Conservation (phyloP, 2,888 invertebrate genomes). For the Tachina fera region DNA sequence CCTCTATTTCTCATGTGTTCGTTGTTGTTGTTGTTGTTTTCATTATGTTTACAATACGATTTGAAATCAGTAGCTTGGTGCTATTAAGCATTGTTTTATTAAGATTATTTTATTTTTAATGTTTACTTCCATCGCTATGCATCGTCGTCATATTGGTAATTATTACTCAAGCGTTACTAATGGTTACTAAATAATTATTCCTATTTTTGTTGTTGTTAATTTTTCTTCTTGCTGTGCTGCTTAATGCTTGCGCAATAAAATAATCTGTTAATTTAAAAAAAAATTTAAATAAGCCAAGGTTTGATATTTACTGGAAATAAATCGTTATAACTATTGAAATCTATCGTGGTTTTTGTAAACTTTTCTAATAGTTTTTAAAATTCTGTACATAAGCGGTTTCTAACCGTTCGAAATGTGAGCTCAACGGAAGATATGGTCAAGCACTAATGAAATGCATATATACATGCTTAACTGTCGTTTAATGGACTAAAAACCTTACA, state of each 20-base stretch:
- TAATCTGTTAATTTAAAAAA: background rate
- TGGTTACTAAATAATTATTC: background rate
- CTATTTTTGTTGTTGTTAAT: no score
- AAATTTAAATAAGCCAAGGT: background rate
- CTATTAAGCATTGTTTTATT: background rate
- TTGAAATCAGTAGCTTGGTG: background rate
- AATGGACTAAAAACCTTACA: no score
- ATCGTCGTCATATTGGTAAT: background rate
- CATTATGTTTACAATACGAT: background rate
- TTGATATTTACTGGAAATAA: background rate
- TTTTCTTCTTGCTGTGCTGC: background rate
- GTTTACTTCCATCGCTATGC: background rate
- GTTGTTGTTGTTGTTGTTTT: background rate
- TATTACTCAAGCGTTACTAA: slow-evolving; percentile 15
- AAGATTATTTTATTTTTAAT: background rate
- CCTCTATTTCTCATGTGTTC: no score
- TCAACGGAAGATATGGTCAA: no score
- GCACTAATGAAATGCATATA: no score
- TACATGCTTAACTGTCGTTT: no score
- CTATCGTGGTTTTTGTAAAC: no score
- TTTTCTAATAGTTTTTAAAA: no score
- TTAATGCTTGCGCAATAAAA: background rate
- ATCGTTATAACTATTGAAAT: no score
- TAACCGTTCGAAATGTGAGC: no score
- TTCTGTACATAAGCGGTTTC: no score